Evolutionary conservation across 2,888 invertebrate genomes (phyloP).

Genomic region (Macrosiphum euphorbiae): DNA sequence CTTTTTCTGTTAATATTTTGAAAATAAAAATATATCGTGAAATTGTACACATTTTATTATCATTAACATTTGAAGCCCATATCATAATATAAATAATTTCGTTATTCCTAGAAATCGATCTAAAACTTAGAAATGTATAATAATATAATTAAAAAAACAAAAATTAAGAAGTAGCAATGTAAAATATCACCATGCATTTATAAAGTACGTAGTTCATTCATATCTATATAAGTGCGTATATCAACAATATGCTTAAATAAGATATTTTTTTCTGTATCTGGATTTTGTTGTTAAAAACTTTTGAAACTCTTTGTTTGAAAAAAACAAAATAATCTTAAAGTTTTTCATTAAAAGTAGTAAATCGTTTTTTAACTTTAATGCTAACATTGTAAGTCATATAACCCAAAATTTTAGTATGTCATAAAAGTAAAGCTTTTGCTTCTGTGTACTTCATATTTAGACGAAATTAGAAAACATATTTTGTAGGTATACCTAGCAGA

Average conservation of each 20-base stretch:
- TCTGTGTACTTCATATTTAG: neutral
- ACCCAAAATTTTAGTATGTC: neutral
- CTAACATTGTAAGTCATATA: conserved; percentile 4
- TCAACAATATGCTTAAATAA: neutral
- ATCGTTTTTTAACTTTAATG: neutral
- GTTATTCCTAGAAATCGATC: neutral
- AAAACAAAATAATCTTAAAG: conserved; percentile 2
- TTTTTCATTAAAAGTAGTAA: conserved; percentile 36
- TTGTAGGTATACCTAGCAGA: neutral
- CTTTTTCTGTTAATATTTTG: neutral
- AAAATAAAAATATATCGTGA: no score
- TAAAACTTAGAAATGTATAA: neutral
- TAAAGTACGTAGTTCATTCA: neutral
- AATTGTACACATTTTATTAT: neutral
- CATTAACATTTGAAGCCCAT: neutral
- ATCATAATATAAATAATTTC: neutral
- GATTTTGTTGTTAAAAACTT: conserved; percentile 11
- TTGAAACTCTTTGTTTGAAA: neutral
- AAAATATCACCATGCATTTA: neutral
- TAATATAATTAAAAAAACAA: neutral
- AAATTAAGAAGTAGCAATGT: neutral
- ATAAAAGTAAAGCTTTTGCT: neutral
- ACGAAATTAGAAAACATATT: conserved; percentile 21
- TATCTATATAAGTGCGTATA: conserved; percentile 2
- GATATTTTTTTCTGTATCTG: neutral